phyloP scores from a whole-genome alignment of 2,113 vertebrate species.

The Axis porcinus region DNA sequence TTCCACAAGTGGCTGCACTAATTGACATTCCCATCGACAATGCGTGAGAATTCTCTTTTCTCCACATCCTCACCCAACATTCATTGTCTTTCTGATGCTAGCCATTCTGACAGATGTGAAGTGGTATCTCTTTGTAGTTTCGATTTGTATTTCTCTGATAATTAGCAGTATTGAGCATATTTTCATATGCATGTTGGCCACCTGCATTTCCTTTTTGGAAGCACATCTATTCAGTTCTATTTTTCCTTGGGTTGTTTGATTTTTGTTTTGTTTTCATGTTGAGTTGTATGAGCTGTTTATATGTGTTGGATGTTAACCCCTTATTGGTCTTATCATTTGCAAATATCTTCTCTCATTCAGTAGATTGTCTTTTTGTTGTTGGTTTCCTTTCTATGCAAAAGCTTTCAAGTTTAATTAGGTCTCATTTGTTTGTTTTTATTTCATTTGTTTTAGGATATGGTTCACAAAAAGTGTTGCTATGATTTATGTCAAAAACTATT shows the following conservation, averaged over 20 bases:
- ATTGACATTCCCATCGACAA: not conserved
- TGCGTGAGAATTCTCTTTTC: not conserved
- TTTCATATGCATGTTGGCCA: not conserved
- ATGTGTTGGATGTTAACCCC: not conserved
- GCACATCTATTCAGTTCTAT: not conserved
- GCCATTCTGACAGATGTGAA: not conserved
- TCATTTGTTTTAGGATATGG: not conserved
- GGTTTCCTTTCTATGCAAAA: not conserved
- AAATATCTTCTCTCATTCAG: not conserved
- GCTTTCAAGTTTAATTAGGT: not conserved
- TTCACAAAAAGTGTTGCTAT: not conserved
- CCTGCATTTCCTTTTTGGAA: not conserved
- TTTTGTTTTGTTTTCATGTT: not conserved
- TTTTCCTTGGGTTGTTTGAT: not conserved
- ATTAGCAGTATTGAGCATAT: not conserved
- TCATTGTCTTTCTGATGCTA: not conserved
- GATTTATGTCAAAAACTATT: not conserved
- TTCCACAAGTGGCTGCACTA: not conserved
- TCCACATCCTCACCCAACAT: not conserved
- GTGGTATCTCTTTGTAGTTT: not conserved
- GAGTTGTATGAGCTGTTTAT: not conserved
- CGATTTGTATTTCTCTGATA: not conserved
- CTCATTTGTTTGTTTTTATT: not conserved
- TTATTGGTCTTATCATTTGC: not conserved
- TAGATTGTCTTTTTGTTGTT: not conserved